Percentiles rank a stretch among this genome's conserved stretches.
Conservation (phyloP, 2,888 invertebrate species). For the Octonoba sinensis region DNA sequence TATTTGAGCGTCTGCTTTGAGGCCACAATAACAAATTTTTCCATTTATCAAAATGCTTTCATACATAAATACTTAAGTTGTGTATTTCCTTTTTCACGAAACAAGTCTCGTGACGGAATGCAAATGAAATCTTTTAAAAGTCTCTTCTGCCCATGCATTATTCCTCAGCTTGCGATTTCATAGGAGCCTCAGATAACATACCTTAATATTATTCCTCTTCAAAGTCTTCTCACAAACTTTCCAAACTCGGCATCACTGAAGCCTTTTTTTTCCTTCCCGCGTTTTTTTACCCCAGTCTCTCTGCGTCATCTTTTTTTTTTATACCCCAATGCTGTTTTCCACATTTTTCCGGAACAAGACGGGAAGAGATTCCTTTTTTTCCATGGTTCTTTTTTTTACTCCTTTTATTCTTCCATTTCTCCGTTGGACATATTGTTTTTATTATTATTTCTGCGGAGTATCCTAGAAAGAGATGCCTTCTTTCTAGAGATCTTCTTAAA, state of each 20-base stretch:
- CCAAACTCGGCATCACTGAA: conserved; percentile 45
- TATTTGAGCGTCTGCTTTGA: no score
- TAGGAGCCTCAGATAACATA: conserved; percentile 44
- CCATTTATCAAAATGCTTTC: no score
- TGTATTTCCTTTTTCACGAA: no score
- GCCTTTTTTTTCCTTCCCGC: conserved; percentile 12
- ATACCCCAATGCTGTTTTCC: conserved; percentile 30
- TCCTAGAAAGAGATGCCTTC: conserved; percentile 35
- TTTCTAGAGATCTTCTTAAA: conserved; percentile 27
- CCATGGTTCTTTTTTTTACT: conserved; percentile 16
- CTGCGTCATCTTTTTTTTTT: conserved; percentile 8
- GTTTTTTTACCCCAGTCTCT: conserved; percentile 3
- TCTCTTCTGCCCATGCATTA: conserved; percentile 44
- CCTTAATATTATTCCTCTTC: conserved; percentile 52
- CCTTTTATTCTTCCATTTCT: conserved; percentile 5
- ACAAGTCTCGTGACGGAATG: conserved; percentile 24
- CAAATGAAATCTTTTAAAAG: conserved; percentile 56
- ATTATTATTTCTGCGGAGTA: conserved; percentile 47
- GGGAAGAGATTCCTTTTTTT: conserved; percentile 20
- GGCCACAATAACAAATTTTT: no score
- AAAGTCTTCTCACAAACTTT: conserved; percentile 52
- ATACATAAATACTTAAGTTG: no score
- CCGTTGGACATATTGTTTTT: conserved; percentile 55
- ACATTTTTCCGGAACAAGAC: conserved; percentile 57
- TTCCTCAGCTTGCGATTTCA: conserved; percentile 40